Percentiles rank a stretch among this genome's conserved stretches.
phyloP scores from a whole-genome alignment of 2,797 vertebrate species.

The Sebastes aleutianus region DNA sequence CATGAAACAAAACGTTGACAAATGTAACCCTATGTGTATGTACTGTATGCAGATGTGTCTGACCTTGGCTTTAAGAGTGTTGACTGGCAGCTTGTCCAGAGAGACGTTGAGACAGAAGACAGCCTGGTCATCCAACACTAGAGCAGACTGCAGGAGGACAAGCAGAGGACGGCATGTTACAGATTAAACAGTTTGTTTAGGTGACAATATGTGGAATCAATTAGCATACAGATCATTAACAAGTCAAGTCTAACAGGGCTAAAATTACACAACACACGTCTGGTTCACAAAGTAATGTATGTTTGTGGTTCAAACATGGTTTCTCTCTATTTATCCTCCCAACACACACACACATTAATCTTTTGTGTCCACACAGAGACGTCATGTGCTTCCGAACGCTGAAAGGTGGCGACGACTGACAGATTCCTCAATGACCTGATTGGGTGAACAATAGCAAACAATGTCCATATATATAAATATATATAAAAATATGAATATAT shows the following conservation, averaged over 20 bases:
- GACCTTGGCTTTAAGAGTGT: conserved; percentile 90
- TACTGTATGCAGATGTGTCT: conserved; percentile 26
- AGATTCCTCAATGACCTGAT: too few species aligned
- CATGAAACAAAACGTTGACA: neutral
- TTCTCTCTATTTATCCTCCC: too few species aligned
- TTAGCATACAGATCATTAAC: neutral
- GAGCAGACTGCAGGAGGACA: conserved; percentile 81
- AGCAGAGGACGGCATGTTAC: conserved; percentile 3
- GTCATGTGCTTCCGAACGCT: too few species aligned
- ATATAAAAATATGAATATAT: too few species aligned
- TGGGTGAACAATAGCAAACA: too few species aligned
- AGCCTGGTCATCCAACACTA: conserved; percentile 87
- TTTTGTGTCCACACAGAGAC: too few species aligned
- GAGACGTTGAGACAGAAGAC: conserved; percentile 89
- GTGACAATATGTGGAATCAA: neutral
- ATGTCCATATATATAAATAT: too few species aligned
- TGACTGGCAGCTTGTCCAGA: conserved; percentile 87
- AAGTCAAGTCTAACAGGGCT: neutral
- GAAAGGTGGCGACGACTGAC: too few species aligned
- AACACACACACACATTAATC: too few species aligned
- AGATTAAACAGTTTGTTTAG: neutral
- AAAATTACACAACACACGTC: too few species aligned
- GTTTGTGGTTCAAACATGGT: too few species aligned
- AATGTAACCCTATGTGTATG: neutral
- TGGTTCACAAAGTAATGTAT: too few species aligned